phyloP scores from a whole-genome alignment of 2,888 invertebrate genomes.

The Sinelater perroti region DNA sequence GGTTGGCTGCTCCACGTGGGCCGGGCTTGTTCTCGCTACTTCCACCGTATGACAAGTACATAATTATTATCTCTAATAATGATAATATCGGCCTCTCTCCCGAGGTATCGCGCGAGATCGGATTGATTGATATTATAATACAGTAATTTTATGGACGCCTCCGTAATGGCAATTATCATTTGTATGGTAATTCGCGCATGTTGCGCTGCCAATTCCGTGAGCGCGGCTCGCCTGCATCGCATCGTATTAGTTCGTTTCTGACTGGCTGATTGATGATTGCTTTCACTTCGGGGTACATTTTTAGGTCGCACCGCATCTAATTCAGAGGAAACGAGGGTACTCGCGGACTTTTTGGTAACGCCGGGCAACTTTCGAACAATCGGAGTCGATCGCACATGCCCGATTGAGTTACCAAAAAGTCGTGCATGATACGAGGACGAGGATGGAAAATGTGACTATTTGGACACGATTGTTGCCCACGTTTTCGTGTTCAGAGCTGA shows the following conservation, averaged over 20 bases:
- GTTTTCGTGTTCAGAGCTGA: constrained; percentile 16
- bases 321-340: too few relatives aligned
- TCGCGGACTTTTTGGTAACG: too few relatives aligned
- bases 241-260: too few relatives aligned
- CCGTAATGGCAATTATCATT: constrained; percentile 25
- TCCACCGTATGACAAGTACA: constrained; percentile 34
- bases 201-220: too few relatives aligned
- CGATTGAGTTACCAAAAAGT: too few relatives aligned
- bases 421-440: background rate
- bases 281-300: too few relatives aligned
- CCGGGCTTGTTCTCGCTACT: constrained; percentile 34
- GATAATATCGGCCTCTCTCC: constrained; percentile 21
- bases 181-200: constrained; percentile 22
- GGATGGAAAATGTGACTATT: constrained; percentile 15
- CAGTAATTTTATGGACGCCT: constrained; percentile 22
- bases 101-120: constrained; percentile 5
- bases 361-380: too few relatives aligned
- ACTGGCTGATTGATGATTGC: too few relatives aligned
- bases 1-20: constrained; percentile 31
- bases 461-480: constrained; percentile 19
- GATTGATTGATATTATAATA: constrained; percentile 15
- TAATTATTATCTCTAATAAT: constrained; percentile 36
- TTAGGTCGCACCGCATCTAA: too few relatives aligned
- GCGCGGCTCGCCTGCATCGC: too few relatives aligned
- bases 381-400: too few relatives aligned